phyloP scores from a whole-genome alignment of 2,797 vertebrate genomes.

The Propithecus perrieri region DNA sequence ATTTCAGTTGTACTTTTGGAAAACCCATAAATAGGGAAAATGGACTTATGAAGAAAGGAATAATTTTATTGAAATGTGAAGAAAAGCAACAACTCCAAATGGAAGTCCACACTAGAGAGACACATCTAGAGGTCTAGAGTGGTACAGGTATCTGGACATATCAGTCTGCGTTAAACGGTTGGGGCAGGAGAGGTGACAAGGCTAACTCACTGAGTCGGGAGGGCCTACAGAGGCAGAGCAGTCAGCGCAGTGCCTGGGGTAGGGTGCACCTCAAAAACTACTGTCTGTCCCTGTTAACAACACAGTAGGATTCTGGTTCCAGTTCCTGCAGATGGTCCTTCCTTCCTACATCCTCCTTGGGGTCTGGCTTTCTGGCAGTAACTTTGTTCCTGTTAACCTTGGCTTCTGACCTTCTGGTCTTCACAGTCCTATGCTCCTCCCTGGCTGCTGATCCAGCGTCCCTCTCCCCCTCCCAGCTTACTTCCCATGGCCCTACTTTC shows the following conservation, averaged over 20 bases:
- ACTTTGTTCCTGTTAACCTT: background rate
- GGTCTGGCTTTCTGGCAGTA: background rate
- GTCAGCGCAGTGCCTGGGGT: too few relatives aligned
- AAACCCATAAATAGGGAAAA: background rate
- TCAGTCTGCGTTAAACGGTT: background rate
- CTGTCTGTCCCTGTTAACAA: background rate
- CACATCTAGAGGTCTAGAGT: background rate
- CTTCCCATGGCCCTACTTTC: background rate
- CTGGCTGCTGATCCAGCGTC: background rate
- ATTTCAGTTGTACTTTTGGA: background rate
- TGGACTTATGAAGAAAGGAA: background rate
- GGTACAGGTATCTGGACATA: too few relatives aligned
- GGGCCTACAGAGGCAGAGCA: background rate
- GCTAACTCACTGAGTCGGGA: background rate
- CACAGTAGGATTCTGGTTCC: background rate
- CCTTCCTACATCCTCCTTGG: background rate
- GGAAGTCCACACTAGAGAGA: background rate
- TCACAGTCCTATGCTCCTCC: background rate
- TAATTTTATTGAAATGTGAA: constrained; percentile 26
- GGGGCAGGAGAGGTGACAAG: background rate
- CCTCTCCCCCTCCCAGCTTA: background rate
- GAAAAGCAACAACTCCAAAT: background rate
- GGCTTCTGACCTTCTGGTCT: background rate
- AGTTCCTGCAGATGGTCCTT: background rate
- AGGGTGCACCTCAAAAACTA: background rate